These are phyloP conservation scores for Drosophila mauritiana DNA, from an alignment of 1,140 invertebrate species.

Conservation along the genomic window DNA sequence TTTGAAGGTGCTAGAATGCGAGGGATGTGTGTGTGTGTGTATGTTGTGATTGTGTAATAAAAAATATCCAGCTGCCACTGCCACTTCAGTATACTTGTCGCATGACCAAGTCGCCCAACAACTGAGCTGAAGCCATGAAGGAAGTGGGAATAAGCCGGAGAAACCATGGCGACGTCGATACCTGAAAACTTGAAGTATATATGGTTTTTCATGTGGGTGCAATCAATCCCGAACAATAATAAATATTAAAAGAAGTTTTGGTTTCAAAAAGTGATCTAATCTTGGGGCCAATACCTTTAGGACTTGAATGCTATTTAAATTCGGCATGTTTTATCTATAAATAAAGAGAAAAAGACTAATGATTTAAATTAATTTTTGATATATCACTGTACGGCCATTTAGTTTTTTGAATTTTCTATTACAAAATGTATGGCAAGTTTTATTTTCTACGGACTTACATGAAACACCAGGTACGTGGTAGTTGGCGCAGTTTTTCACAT, in stretches of 20 bases:
- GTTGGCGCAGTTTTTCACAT: background rate
- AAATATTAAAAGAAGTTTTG: background rate
- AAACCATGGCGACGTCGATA: constrained; percentile 3
- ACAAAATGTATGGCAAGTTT: background rate
- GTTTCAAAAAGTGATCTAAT: background rate
- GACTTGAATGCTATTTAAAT: too few species aligned
- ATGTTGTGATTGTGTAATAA: constrained; percentile 81
- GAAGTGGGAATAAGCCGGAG: constrained; percentile 5
- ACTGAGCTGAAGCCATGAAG: background rate
- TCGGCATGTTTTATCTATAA: too few species aligned
- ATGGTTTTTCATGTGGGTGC: background rate
- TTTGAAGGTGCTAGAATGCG: constrained; percentile 26
- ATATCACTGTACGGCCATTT: too few species aligned
- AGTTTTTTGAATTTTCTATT: too few species aligned
- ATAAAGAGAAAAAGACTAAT: too few species aligned
- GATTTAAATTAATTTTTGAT: background rate
- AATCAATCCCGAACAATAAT: background rate
- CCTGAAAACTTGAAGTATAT: constrained; percentile 8
- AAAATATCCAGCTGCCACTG: constrained; percentile 83
- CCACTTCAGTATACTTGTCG: constrained; percentile 55
- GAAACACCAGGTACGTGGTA: constrained; percentile 14
- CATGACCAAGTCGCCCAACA: constrained; percentile 49
- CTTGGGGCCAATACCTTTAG: too few species aligned
- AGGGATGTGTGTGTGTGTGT: constrained; percentile 20
- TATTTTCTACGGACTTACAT: background rate